Evolutionary conservation across 2,888 invertebrate genomes (phyloP).

Genomic region (Arge pagana): DNA sequence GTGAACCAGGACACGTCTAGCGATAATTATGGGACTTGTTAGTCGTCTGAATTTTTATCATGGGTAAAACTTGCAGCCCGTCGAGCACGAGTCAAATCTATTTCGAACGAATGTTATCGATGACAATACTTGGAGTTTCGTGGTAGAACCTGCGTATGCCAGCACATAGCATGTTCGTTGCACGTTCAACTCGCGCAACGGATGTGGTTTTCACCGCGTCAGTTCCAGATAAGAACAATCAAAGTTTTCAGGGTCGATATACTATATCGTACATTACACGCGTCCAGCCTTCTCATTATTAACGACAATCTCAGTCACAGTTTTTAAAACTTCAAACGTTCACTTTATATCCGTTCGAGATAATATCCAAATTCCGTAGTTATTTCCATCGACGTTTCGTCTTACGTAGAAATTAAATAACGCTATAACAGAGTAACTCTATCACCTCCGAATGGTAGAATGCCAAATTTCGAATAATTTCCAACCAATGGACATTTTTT

Average conservation of each 20-base stretch:
- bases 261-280: slow-evolving; percentile 4
- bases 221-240: slow-evolving; percentile 5
- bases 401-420: too few relatives aligned
- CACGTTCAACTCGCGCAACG: too few relatives aligned
- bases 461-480: too few relatives aligned
- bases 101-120: neutral
- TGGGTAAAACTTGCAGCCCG: neutral
- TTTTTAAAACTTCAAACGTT: neutral
- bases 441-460: too few relatives aligned
- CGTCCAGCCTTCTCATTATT: slow-evolving; percentile 17
- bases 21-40: too few relatives aligned
- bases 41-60: too few relatives aligned
- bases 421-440: too few relatives aligned
- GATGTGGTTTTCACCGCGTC: slow-evolving; percentile 8
- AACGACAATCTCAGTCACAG: slow-evolving; percentile 5
- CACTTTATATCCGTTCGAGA: neutral
- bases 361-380: neutral
- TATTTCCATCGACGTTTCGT: neutral
- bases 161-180: too few relatives aligned
- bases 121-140: too few relatives aligned
- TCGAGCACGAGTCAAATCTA: neutral
- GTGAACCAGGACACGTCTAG: too few relatives aligned
- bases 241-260: slow-evolving; percentile 10
- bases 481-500: too few relatives aligned
- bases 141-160: neutral